These are phyloP conservation scores for Aramus guarauna DNA, from an alignment of 2,113 vertebrate species.

Conservation along the genomic window DNA sequence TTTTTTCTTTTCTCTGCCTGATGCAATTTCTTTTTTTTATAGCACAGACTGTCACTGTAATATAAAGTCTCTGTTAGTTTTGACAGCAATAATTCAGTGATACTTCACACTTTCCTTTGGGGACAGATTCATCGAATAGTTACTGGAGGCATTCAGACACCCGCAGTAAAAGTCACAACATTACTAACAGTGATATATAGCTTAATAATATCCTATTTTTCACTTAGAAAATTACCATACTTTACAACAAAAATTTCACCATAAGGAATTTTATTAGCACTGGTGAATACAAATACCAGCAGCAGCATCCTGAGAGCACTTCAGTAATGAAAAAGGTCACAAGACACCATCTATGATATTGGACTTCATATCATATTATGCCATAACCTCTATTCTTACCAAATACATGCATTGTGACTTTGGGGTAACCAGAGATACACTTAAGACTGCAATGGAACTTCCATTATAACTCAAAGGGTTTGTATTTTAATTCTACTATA, in stretches of 20 bases:
- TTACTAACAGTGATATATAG: not conserved
- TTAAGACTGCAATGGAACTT: not conserved
- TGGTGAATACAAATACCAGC: not conserved
- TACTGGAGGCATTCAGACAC: not conserved
- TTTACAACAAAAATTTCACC: not conserved
- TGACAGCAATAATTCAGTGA: slow-evolving; percentile 22
- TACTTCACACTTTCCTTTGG: not conserved
- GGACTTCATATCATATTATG: not conserved
- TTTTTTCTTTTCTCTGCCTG: not conserved
- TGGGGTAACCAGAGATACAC: not conserved
- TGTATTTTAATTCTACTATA: not conserved
- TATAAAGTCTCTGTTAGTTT: not conserved
- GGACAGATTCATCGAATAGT: not conserved
- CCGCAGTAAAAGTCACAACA: not conserved
- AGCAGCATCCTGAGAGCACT: not conserved
- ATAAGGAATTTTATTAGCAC: not conserved
- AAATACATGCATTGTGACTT: not conserved
- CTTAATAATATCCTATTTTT: not conserved
- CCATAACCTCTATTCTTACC: not conserved
- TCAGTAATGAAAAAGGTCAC: not conserved
- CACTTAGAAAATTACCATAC: not conserved
- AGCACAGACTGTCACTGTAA: not conserved
- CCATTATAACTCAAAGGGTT: not conserved
- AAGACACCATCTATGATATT: not conserved
- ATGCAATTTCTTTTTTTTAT: not conserved